Conservation (phyloP, 2,888 invertebrate genomes). For the Lordiphosa andalusiaca region DNA sequence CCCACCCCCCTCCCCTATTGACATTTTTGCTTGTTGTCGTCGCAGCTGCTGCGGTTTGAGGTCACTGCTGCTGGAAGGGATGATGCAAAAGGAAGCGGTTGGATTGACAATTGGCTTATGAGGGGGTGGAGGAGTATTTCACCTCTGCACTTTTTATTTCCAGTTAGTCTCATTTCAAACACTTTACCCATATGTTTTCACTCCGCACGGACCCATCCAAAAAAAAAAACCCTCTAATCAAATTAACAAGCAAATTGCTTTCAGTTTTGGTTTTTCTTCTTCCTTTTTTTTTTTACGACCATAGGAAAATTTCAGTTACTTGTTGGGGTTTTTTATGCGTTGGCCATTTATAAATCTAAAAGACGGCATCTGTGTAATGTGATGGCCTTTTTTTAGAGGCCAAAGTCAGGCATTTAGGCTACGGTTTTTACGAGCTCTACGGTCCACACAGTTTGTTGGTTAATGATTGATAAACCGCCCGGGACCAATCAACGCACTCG, state of each 20-base stretch:
- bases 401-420: constrained; percentile 44
- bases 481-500: constrained; percentile 69
- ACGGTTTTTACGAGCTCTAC: constrained; percentile 48
- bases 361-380: constrained; percentile 59
- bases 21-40: constrained; percentile 51
- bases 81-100: too few species aligned
- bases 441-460: constrained; percentile 45
- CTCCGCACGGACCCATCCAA: too few species aligned
- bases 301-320: constrained; percentile 36
- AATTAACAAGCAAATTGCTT: constrained; percentile 52
- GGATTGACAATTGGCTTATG: too few species aligned
- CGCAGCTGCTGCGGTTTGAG: constrained; percentile 9
- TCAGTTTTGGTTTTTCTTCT: constrained; percentile 7
- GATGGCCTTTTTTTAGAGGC: constrained; percentile 71
- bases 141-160: too few species aligned
- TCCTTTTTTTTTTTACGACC: constrained; percentile 36
- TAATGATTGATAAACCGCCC: constrained; percentile 73
- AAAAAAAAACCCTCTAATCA: constrained; percentile 38
- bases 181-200: too few species aligned
- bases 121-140: too few species aligned
- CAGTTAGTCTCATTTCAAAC: too few species aligned
- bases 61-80: too few species aligned
- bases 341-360: constrained; percentile 50
- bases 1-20: constrained; percentile 41
- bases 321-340: constrained; percentile 33